phyloP scores from a whole-genome alignment of 1,140 invertebrate genomes.

The Thalassaphorura encarpata region DNA sequence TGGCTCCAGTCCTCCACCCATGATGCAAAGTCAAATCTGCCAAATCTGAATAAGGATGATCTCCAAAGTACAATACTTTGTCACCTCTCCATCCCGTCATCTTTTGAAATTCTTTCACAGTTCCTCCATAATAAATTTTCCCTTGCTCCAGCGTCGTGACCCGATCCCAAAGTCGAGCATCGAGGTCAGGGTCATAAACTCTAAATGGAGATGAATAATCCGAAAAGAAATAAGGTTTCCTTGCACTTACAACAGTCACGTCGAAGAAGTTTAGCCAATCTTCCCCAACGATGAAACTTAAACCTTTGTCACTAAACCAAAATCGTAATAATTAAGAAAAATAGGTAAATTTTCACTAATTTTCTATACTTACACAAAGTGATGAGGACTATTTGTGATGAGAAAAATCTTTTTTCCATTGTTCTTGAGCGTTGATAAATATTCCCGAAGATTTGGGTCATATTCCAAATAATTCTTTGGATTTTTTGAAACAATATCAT shows the following conservation, averaged over 20 bases:
- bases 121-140: slow-evolving; percentile 88
- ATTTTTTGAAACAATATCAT: slow-evolving; percentile 68
- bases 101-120: slow-evolving; percentile 78
- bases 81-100: slow-evolving; percentile 86
- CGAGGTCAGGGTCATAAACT: slow-evolving; percentile 67
- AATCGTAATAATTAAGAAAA: slow-evolving; percentile 9
- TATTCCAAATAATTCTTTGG: slow-evolving; percentile 69
- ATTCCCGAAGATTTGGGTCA: slow-evolving; percentile 59
- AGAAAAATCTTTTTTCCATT: slow-evolving; percentile 84
- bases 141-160: slow-evolving; percentile 78
- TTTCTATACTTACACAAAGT: slow-evolving; percentile 76
- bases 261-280: slow-evolving; percentile 90
- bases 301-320: slow-evolving; percentile 70
- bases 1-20: slow-evolving; percentile 96
- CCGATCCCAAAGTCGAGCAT: slow-evolving; percentile 79
- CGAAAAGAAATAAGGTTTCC: slow-evolving; percentile 95
- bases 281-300: slow-evolving; percentile 75
- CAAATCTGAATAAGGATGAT: slow-evolving; percentile 94
- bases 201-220: slow-evolving; percentile 70
- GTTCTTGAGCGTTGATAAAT: slow-evolving; percentile 62
- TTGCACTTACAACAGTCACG: slow-evolving; percentile 77
- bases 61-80: slow-evolving; percentile 91
- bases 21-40: slow-evolving; percentile 92
- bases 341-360: neutral
- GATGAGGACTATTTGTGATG: slow-evolving; percentile 92